Base-by-base conservation (phyloP, 1,140 invertebrate species). In the Melanaphis sacchari region DNA sequence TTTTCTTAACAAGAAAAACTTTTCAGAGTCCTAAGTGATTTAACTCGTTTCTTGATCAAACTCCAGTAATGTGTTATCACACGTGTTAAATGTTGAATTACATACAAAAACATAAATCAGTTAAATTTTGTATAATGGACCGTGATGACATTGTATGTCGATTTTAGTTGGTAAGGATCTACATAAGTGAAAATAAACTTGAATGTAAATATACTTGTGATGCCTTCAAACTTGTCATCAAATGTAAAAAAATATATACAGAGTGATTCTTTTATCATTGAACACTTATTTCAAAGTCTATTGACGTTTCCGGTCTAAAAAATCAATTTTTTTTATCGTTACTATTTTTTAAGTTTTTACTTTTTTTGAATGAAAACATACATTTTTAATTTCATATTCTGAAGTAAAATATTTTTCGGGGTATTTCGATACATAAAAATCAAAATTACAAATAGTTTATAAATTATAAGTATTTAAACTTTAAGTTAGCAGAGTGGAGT, bases 41-140 rank as follows among this genome's bases (percentile, higher is more conserved):
- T 46, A 87, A 87, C 85, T n/a, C 85, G 85, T 87, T 87, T 87
- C n/a, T 87, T 87, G 40, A 87, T 43, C 18, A 46, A 87, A 46
- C 43, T 87, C 85, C 85, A 87, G 7, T 36, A 43, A 87, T 84
- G 31, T 87, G n/a, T 49, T 43, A 46, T 36, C 43, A 36, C 46
- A 49, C n/a, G 41, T 87, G 18, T 87, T 87, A 6, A 87, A 87
- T 31, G 6, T 87, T 87, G 31, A 87, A 87, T 31, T 87, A 87
- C 15, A 43, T 87, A 87, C 26, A 46, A 87, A 87, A 49, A n/a
- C 31, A 43, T 87, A 87, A 87, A 87, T 85, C 26, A 85, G 11
- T 26, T 43, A 46, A 49, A 46, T 18, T 87, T 46, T 87, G 31
- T 31, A 46, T n/a, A 87, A n/a, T 87, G 41, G 31, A 87, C 31